Base-by-base conservation (phyloP, 2,797 vertebrate species). In the Bradypodion pumilum region DNA sequence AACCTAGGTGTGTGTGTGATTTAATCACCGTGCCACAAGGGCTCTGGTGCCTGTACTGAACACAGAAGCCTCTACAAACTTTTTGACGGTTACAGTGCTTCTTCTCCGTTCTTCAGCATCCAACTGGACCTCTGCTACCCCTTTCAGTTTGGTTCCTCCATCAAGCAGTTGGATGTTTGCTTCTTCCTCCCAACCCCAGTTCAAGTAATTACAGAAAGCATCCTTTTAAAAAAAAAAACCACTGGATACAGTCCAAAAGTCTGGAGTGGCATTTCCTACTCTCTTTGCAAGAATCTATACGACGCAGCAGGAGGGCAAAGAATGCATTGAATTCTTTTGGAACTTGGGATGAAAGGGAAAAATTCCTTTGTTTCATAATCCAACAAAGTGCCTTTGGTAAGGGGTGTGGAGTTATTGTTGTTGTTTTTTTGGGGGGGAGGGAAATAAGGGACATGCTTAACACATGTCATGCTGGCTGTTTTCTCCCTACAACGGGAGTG, bases 211-310 rank as follows among this genome's bases (percentile, higher is more conserved):
- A 69, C 44, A 25, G 56, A 76, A 69, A 78, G 63, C 37, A 21
- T 42, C 35, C 63, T 69, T 69, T 68, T 8, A 62, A 32, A n/a
- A 72, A 8, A 62, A 32, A n/a, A 72, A 49, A n/a, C 66, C 2
- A 32, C 49, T 66, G 77, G 84, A 87, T 85, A 72, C 83, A 35
- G 42, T 0, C 91, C 37, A 37, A 69, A 49, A 27, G 16, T 35
- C 32, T 5, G 46, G 23, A 25, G 75, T 13, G 32, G 6, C 68
- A 52, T 88, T 27, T 73, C 83, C 85, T 65, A 56, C 0, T 1
- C 87, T 60, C 15, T 74, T 75, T 60, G 49, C 52, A 72, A 80
- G 86, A 86, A 84, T 87, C 82, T 80, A 88, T 40, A 80, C 62
- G 76, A 87, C 46, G 44, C 89, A 78, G 82, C 35, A 0, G 81